A percentile compares a stretch with the other conserved stretches of the same genome.
Evolutionary conservation across 1,140 invertebrate species (phyloP).

Genomic region (Bacillus rossius): DNA sequence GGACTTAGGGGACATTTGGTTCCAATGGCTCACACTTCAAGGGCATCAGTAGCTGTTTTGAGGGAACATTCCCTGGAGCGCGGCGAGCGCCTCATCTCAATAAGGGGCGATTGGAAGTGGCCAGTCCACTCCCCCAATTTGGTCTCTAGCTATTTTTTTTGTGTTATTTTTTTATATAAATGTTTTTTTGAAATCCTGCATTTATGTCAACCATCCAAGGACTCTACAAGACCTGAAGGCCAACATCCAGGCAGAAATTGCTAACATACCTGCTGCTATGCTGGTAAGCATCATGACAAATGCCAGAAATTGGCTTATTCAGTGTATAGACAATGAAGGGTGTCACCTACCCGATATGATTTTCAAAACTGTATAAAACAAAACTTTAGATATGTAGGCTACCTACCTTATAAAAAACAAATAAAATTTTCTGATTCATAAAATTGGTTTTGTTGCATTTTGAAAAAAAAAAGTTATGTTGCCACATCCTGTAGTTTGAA

Average conservation of each 20-base stretch:
- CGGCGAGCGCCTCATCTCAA: constrained; percentile 21
- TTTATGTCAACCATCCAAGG: constrained; percentile 11
- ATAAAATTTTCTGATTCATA: too few species aligned
- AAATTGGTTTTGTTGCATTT: too few species aligned
- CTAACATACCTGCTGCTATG: neutral
- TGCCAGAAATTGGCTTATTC: too few species aligned
- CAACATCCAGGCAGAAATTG: constrained; percentile 10
- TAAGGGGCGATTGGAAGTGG: constrained; percentile 20
- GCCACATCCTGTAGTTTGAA: too few species aligned
- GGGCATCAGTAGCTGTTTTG: constrained; percentile 19
- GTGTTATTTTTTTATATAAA: too few species aligned
- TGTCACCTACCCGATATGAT: too few species aligned
- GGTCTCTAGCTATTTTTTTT: neutral
- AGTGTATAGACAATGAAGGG: too few species aligned
- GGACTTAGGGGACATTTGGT: constrained; percentile 11
- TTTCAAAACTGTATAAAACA: too few species aligned
- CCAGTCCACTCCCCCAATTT: constrained; percentile 4
- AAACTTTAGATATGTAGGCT: too few species aligned
- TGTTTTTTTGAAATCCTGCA: constrained; percentile 7
- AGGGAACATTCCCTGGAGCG: constrained; percentile 21
- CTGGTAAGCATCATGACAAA: constrained; percentile 8
- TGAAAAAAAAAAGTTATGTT: too few species aligned
- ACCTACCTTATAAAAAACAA: too few species aligned
- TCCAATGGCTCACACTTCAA: constrained; percentile 9
- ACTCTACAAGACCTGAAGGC: neutral